Evolutionary conservation across 1,140 invertebrate species (phyloP), one percentile per base, ranked within the genome.

Genomic region (Camponotus floridanus): DNA sequence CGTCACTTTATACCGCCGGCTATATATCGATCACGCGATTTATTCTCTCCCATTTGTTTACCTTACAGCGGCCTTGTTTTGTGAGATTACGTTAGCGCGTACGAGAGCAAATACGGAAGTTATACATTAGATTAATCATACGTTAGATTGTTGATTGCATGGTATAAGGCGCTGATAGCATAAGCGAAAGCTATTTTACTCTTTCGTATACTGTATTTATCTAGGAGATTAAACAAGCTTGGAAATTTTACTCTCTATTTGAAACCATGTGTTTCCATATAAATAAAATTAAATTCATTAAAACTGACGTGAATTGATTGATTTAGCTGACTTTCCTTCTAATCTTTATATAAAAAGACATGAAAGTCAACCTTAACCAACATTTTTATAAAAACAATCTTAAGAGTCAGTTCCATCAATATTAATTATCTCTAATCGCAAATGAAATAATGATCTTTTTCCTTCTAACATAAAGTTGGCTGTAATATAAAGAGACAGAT

Each of bases 81-180:
- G n/a, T 8, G 21, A 48, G 33, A 70, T 80, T 59, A 51, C 64
- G 64, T 80, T 51, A 70, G 62, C 18, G 33, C 5, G 45, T 51
- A 18, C 64, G 78, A 80, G 48, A 70, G 64, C 65, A 80, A 80
- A 80, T 70, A 80, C 78, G 78, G 76, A 80, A 80, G 42, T 70
- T 3, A 51, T 42, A n/a, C 65, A 42, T 80, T 80, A 70, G 64
- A 80, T 80, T 70, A 80, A 70, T 80, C 78, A 80, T 59, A 70
- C 21, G 65, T 80, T 80, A 80, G 78, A 42, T 57, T 57, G 45
- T 42, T 42, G 36, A 70, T 70, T 79, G 21, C 33, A 26, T 4
- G 11, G n/a, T n/a, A 9, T 21, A 39, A 59, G 13, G 8, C 21
- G 48, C 42, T 68, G 76, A 80, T 65, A 80, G 64, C 62, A 67